Conservation (phyloP, 1,140 invertebrate species). For the Gryon sp. region DNA sequence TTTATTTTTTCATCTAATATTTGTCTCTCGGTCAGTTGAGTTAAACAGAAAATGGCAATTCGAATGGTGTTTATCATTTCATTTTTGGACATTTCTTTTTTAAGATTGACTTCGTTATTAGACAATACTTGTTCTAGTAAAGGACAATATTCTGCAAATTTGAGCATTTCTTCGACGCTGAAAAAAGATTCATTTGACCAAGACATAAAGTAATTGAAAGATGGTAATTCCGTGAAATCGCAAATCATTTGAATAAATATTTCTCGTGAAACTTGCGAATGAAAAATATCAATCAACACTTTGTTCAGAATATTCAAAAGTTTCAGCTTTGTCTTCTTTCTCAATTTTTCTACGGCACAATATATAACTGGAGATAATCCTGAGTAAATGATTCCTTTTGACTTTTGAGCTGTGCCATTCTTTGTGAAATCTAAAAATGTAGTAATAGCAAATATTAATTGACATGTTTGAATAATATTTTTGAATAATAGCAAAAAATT, state of each 20-base stretch:
- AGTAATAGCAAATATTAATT: slow-evolving; percentile 1
- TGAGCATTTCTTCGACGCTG: slow-evolving; percentile 9
- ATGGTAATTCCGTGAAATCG: slow-evolving; percentile 56
- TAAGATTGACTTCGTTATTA: slow-evolving; percentile 3
- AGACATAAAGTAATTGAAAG: slow-evolving; percentile 23
- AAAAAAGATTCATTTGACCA: slow-evolving; percentile 7
- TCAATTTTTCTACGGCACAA: slow-evolving; percentile 66
- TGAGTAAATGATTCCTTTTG: slow-evolving; percentile 43
- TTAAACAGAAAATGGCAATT: slow-evolving; percentile 71
- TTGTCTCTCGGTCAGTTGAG: slow-evolving; percentile 59
- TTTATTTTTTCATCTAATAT: slow-evolving; percentile 53
- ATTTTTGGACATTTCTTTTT: slow-evolving; percentile 5
- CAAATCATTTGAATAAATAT: slow-evolving; percentile 62
- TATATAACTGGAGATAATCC: slow-evolving; percentile 68
- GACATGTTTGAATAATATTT: background rate
- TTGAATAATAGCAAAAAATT: background rate
- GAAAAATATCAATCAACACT: slow-evolving; percentile 68
- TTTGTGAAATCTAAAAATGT: slow-evolving; percentile 46
- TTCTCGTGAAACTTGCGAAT: slow-evolving; percentile 69
- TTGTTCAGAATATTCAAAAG: slow-evolving; percentile 65
- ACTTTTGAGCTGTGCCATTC: slow-evolving; percentile 28
- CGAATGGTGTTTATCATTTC: slow-evolving; percentile 43
- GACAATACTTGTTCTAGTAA: slow-evolving; percentile 28
- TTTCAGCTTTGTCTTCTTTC: slow-evolving; percentile 48
- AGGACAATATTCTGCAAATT: slow-evolving; percentile 8